Percentiles rank a stretch among this genome's conserved stretches.
Conservation (phyloP, 2,888 invertebrate species). For the Drosophila dives region DNA sequence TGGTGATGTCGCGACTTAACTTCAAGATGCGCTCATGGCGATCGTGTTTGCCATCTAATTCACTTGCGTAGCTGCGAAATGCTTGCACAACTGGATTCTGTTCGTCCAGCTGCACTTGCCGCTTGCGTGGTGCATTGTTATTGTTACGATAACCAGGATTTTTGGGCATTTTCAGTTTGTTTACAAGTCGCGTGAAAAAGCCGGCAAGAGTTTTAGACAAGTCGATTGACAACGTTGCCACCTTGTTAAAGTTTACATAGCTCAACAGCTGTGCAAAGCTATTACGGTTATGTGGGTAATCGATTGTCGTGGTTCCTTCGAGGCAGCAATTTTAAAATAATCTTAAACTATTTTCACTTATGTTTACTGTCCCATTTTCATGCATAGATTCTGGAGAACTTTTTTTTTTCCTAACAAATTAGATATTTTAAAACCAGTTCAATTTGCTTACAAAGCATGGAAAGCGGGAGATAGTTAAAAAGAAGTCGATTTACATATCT, state of each 20-base stretch:
- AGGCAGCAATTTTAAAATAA: slow-evolving; percentile 42
- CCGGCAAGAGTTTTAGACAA: slow-evolving; percentile 29
- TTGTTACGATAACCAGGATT: slow-evolving; percentile 47
- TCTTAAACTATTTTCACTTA: background rate
- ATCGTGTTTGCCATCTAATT: slow-evolving; percentile 92
- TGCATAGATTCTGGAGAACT: background rate
- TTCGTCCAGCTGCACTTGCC: slow-evolving; percentile 64
- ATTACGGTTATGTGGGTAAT: slow-evolving; percentile 7
- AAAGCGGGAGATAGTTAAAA: slow-evolving; percentile 19
- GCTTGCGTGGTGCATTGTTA: slow-evolving; percentile 51
- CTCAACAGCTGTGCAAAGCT: slow-evolving; percentile 20
- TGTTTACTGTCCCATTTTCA: background rate
- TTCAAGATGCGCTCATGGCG: slow-evolving; percentile 93
- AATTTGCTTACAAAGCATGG: background rate
- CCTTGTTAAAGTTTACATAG: background rate
- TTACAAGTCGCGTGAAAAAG: slow-evolving; percentile 11
- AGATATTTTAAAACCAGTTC: background rate
- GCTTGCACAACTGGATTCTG: slow-evolving; percentile 79
- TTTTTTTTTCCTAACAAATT: background rate
- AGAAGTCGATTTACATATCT: background rate
- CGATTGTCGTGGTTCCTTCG: slow-evolving; percentile 38
- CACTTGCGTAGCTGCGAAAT: slow-evolving; percentile 88
- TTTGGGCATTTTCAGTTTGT: slow-evolving; percentile 61
- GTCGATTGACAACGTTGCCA: slow-evolving; percentile 30
- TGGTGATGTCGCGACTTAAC: slow-evolving; percentile 92